Conservation (phyloP, 2,113 vertebrate species). For the Chionodraco myersi region DNA sequence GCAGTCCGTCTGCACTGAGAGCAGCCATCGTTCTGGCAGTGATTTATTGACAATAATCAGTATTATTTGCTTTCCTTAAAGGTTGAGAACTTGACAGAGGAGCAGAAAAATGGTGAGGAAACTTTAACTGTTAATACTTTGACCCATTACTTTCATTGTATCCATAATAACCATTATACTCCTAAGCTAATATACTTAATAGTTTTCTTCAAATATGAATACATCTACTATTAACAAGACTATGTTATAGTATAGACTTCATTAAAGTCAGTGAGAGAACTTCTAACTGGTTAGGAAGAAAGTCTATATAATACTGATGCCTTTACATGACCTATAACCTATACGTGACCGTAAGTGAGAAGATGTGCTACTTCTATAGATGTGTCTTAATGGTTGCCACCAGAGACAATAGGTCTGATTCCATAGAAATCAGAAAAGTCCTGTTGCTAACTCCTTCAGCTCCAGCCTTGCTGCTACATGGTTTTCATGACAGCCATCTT, state of each 20-base stretch:
- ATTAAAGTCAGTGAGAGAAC: too few relatives aligned
- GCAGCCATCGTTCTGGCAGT: not conserved
- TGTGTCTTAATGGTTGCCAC: too few relatives aligned
- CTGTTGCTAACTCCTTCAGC: too few relatives aligned
- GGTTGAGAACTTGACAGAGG: slow-evolving; percentile 87
- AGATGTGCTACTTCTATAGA: too few relatives aligned
- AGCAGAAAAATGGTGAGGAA: slow-evolving; percentile 86
- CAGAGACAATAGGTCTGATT: too few relatives aligned
- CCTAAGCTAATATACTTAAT: not conserved
- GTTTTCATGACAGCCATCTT: not conserved
- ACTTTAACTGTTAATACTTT: not conserved
- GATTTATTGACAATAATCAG: not conserved
- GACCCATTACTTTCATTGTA: too few relatives aligned
- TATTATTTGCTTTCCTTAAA: slow-evolving; percentile 51
- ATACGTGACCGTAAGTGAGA: too few relatives aligned
- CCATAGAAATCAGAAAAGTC: too few relatives aligned
- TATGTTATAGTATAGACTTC: not conserved
- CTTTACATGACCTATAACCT: too few relatives aligned
- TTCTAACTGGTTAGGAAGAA: too few relatives aligned
- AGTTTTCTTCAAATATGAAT: not conserved
- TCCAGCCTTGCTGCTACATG: too few relatives aligned
- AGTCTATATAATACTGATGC: too few relatives aligned
- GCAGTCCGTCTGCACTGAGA: slow-evolving; percentile 20
- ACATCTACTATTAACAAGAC: not conserved
- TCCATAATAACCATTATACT: not conserved